A percentile compares a stretch with the other conserved stretches of the same genome.
Conservation (phyloP, 92 coral and sea anemone genomes). For the Montipora capitata region DNA sequence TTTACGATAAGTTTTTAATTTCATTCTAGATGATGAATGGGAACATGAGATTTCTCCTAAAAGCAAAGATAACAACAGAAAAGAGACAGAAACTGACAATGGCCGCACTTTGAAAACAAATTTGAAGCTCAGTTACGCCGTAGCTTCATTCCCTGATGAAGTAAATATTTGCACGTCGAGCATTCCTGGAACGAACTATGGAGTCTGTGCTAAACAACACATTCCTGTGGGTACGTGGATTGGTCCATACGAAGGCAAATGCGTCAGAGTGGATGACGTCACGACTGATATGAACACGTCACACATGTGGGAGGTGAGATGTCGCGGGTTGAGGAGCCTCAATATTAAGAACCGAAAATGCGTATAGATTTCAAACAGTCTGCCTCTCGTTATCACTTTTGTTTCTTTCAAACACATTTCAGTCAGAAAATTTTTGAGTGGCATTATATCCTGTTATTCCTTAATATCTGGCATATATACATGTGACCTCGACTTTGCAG, state of each 20-base stretch:
- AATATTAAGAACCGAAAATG: too few species aligned
- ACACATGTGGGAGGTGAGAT: conserved; percentile 97
- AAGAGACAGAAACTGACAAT: background rate
- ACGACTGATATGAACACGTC: conserved; percentile 82
- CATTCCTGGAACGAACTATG: conserved; percentile 90
- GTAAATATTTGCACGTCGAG: conserved; percentile 91
- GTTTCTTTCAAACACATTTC: background rate
- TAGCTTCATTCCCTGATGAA: conserved; percentile 92
- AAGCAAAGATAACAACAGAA: background rate
- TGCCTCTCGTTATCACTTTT: too few species aligned
- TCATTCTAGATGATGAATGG: background rate
- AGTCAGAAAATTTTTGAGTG: too few species aligned
- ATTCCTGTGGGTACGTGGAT: conserved; percentile 98
- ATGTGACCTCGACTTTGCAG: too few species aligned
- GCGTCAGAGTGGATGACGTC: conserved; percentile 75
- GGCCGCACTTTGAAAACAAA: background rate
- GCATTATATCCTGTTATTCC: too few species aligned
- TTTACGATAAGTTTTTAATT: too few species aligned
- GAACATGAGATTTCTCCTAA: background rate
- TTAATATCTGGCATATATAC: too few species aligned
- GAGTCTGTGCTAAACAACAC: conserved; percentile 90
- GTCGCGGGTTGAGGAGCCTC: background rate
- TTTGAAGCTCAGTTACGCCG: conserved; percentile 47
- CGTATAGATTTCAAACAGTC: background rate
- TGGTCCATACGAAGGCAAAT: conserved; percentile 97